A percentile compares a stretch with the other conserved stretches of the same genome.
phyloP scores from a whole-genome alignment of 2,113 vertebrate species.

The Phoxinus phoxinus region DNA sequence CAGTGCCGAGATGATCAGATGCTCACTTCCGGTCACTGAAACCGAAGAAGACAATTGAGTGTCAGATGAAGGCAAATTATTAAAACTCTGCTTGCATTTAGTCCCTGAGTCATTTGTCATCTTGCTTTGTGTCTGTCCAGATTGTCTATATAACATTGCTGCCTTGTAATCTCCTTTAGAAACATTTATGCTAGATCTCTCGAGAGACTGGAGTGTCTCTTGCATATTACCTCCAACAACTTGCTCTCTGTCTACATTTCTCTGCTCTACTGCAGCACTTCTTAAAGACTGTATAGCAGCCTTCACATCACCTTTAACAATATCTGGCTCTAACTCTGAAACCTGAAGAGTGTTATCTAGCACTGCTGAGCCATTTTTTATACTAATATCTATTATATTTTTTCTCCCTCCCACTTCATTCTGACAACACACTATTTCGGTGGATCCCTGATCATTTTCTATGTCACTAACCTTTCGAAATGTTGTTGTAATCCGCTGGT shows the following conservation, averaged over 20 bases:
- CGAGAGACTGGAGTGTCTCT: conserved; percentile 82
- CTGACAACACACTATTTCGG: conserved; percentile 68
- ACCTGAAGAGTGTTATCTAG: conserved; percentile 78
- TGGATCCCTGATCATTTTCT: conserved; percentile 72
- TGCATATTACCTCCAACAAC: conserved; percentile 81
- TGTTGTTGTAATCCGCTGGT: conserved; percentile 71
- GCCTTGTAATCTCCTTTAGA: conserved; percentile 86
- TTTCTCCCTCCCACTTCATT: conserved; percentile 69
- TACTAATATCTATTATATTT: conserved; percentile 76
- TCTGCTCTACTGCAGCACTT: conserved; percentile 60
- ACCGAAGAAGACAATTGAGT: conserved; percentile 85
- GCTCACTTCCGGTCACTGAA: conserved; percentile 87
- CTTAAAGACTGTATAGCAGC: conserved; percentile 85
- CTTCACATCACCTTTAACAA: conserved; percentile 86
- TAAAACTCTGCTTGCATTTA: conserved; percentile 65
- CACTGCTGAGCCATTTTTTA: conserved; percentile 72
- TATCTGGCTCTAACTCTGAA: conserved; percentile 77
- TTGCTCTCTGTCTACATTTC: conserved; percentile 78
- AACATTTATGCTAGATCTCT: conserved; percentile 86
- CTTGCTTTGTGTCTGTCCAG: conserved; percentile 72
- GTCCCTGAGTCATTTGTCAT: conserved; percentile 66
- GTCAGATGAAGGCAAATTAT: conserved; percentile 76
- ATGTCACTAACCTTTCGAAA: conserved; percentile 93
- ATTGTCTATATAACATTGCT: conserved; percentile 85
- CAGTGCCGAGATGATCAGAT: conserved; percentile 65